Base-by-base conservation (phyloP, 2,113 vertebrate genomes). In the Noturus placidus region DNA sequence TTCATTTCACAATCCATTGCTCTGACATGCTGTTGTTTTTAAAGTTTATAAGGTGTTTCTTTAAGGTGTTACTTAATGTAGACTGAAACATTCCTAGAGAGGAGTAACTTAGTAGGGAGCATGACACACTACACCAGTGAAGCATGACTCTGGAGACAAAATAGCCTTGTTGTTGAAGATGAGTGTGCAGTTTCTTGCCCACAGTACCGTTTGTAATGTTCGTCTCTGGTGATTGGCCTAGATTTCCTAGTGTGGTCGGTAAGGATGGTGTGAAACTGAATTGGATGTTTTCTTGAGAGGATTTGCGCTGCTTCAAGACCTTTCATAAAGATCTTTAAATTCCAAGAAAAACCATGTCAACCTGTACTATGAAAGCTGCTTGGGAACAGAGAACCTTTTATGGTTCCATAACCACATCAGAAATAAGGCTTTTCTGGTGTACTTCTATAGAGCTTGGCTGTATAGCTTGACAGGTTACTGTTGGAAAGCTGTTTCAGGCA, bases 101-200 rank as follows among this genome's bases (percentile, higher is more conserved):
- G 69, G 67, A 85, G 38, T 89, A 85, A 85, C 83, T 84, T 82
- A 83, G 38, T 56, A 3, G 78, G 70, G 50, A 83, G 85, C 70
- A 69, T 85, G 90, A 85, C 59, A 91, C 63, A 80, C 76, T 87
- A 87, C 85, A 87, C 85, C 88, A 89, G 83, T 57, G 72, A 50
- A 77, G 74, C 57, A 63, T 70, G 80, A 63, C 67, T 50, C 83
- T 46, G 38, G 63, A 90, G 78, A 92, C 91, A 93, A 91, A 93
- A 91, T 89, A 90, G 89, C 82, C 74, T 72, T 87, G 89, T 89
- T 91, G 86, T 90, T 87, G 27, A 63, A 88, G 87, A 88, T 93
- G 93, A 94, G 89, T 52, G 42, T 86, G 92, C 90, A 91, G 82
- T 92, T 93, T 93, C 83, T 89, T 78, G 69, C 56, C 59, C 59